Conservation (phyloP, 2,797 vertebrate species). For the Smutsia temminckii region DNA sequence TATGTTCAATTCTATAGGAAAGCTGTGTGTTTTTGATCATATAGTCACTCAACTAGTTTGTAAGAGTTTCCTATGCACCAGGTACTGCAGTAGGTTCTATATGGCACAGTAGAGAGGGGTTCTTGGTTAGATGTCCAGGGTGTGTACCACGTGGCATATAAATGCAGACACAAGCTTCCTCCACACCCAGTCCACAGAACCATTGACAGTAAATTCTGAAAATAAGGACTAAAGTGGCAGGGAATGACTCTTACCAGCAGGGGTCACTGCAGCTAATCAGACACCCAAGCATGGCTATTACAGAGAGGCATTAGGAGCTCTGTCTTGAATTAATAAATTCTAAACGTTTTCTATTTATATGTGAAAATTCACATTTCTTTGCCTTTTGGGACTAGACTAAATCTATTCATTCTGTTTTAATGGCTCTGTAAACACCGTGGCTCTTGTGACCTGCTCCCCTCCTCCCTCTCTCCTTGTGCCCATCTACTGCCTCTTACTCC, state of each 20-base stretch:
- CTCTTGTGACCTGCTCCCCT: slow-evolving; percentile 47
- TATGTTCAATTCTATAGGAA: not conserved
- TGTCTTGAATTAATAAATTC: slow-evolving; percentile 70
- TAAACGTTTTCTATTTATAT: slow-evolving; percentile 76
- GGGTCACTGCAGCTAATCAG: slow-evolving; percentile 46
- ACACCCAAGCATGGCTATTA: not conserved
- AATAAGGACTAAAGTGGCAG: no score
- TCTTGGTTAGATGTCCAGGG: not conserved
- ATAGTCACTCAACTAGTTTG: not conserved
- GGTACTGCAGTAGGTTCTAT: not conserved
- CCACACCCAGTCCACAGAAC: not conserved
- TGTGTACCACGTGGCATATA: no score
- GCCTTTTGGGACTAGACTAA: slow-evolving; percentile 77
- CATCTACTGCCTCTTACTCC: slow-evolving; percentile 62
- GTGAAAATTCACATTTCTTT: slow-evolving; percentile 69
- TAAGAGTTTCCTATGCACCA: not conserved
- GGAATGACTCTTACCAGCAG: slow-evolving; percentile 32
- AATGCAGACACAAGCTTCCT: no score
- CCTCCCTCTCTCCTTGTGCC: slow-evolving; percentile 4
- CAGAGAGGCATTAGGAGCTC: slow-evolving; percentile 6
- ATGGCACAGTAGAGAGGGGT: rapidly evolving
- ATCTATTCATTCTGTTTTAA: slow-evolving; percentile 83
- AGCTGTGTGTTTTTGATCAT: not conserved
- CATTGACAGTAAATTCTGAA: not conserved
- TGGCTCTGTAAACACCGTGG: slow-evolving; percentile 77